A percentile compares a stretch with the other conserved stretches of the same genome.
phyloP scores from a whole-genome alignment of 1,140 invertebrate species.

The Neomicropteryx cornuta region DNA sequence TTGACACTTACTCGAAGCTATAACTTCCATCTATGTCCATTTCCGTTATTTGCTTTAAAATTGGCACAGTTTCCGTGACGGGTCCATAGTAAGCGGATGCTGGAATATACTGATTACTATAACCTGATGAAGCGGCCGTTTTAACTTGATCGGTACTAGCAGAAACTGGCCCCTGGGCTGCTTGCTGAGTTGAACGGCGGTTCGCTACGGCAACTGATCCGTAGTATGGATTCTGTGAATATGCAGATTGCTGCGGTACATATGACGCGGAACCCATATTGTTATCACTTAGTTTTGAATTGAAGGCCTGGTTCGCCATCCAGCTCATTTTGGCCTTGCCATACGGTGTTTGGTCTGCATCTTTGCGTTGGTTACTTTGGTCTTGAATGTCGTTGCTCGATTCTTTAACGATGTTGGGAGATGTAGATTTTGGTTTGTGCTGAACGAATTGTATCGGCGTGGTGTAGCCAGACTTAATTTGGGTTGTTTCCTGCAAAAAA shows the following conservation, averaged over 20 bases:
- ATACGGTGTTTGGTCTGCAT: no score
- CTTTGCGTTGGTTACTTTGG: no score
- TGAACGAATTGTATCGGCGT: no score
- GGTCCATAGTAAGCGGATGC: conserved; percentile 20
- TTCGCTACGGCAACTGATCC: not conserved
- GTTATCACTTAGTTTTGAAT: no score
- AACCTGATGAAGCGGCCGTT: conserved; percentile 21
- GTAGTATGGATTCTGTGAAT: not conserved
- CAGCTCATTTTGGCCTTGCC: no score
- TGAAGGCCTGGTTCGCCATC: no score
- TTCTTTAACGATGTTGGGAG: no score
- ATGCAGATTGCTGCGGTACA: not conserved
- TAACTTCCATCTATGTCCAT: conserved; percentile 41
- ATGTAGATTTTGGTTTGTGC: no score
- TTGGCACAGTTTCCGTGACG: conserved; percentile 33
- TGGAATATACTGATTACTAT: conserved; percentile 19
- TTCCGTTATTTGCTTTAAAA: conserved; percentile 35
- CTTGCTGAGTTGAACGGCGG: not conserved
- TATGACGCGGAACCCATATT: not conserved
- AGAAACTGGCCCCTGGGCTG: not conserved
- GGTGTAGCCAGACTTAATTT: no score
- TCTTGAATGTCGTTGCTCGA: no score
- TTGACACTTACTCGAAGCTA: conserved; percentile 35
- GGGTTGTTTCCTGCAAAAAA: no score
- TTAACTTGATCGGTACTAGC: conserved; percentile 19